Evolutionary conservation across 2,113 vertebrate genomes (phyloP), one percentile per base, ranked within the genome.

Genomic region (Mugil cephalus): DNA sequence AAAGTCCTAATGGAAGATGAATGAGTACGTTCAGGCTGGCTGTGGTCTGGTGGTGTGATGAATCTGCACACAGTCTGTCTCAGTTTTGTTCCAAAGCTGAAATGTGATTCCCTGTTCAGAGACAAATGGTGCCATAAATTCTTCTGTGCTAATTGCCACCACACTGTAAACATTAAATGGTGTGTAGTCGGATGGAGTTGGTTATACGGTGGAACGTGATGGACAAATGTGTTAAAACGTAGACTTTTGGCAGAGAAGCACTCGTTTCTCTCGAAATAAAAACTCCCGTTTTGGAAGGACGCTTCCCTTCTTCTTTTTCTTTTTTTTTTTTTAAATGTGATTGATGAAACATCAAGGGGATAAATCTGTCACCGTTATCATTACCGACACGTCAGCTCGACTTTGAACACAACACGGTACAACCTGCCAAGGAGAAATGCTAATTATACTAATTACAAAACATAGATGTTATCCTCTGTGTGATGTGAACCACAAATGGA

Each of bases 371-470:
- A 62, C 52, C 13, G 48, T 69, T 83, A 79, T 74, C 82, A 86
- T 77, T 67, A 78, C 60, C 52, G 4, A 55, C 80, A 56, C 71
- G 21, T 84, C 76, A 74, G 70, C 40, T 75, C 42, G 63, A 84
- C 87, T 91, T 84, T 81, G 81, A 87, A 80, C 59, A 60, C 84
- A 72, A 51, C 67, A 6, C 53, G 2, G 50, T 13, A 52, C 69
- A 84, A 82, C 82, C 83, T 86, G 87, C 83, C 89, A 83, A 85
- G 79, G 81, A 88, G 79, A 87, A 82, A 89, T 84, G 88, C 85
- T 90, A 91, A 89, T 88, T 77, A 88, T 17, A n/a, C 84, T 87
- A 91, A 90, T 91, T 89, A 88, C 83, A 68, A 84, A 87, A 84
- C 84, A 85, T 69, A 71, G 85, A 85, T 83, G 88, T 80, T 88